phyloP scores from a whole-genome alignment of 2,888 invertebrate species.

The Habroteleia sp. region DNA sequence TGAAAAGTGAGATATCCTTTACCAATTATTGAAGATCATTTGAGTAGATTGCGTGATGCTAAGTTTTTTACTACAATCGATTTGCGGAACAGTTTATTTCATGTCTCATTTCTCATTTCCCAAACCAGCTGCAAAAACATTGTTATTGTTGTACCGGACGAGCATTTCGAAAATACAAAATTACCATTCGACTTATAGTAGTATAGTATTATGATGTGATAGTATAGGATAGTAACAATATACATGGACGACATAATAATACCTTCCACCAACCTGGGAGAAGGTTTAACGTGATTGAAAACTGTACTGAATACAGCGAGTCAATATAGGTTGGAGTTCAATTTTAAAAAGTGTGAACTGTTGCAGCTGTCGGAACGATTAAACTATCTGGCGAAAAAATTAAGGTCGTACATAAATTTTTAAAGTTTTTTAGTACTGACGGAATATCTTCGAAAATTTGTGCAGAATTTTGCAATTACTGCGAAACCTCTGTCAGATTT shows the following conservation, averaged over 20 bases:
- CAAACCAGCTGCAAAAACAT: conserved; percentile 14
- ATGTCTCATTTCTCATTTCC: conserved; percentile 32
- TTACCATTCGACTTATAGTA: too few relatives aligned
- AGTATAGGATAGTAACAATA: too few relatives aligned
- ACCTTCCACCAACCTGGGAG: conserved; percentile 1
- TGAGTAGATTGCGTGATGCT: not conserved
- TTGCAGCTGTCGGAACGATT: not conserved
- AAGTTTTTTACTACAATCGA: not conserved
- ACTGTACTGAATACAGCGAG: too few relatives aligned
- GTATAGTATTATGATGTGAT: too few relatives aligned
- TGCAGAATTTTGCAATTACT: conserved; percentile 26
- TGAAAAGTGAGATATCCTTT: conserved; percentile 64
- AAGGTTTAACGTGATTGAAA: too few relatives aligned
- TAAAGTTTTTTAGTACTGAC: conserved; percentile 49
- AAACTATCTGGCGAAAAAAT: not conserved
- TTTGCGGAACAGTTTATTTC: too few relatives aligned
- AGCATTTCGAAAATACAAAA: conserved; percentile 38
- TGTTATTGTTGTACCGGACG: conserved; percentile 45
- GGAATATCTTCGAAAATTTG: conserved; percentile 52
- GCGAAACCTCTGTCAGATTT: conserved; percentile 2
- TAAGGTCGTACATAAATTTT: too few relatives aligned
- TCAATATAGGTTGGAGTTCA: not conserved
- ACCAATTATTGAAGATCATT: conserved; percentile 57
- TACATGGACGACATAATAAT: too few relatives aligned
- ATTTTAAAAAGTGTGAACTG: conserved; percentile 2